Conservation (phyloP, 2,888 invertebrate species). For the Caenorhabditis sp. region DNA sequence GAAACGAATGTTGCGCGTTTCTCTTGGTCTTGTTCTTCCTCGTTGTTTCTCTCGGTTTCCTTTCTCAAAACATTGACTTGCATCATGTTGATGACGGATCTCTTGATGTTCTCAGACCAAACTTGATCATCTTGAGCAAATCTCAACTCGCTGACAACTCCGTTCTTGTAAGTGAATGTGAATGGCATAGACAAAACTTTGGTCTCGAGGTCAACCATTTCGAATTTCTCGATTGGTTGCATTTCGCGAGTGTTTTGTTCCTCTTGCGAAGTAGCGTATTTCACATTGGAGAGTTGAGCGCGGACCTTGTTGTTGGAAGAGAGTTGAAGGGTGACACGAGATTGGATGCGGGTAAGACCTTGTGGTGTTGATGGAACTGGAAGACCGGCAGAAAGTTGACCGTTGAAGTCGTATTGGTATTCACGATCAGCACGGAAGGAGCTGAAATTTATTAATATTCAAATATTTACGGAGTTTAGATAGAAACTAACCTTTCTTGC, state of each 20-base stretch:
- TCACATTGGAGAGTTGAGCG: constrained; percentile 44
- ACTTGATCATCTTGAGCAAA: constrained; percentile 52
- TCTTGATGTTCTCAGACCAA: constrained; percentile 68
- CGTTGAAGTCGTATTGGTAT: constrained; percentile 50
- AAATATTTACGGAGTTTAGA: background rate
- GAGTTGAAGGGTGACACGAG: constrained; percentile 53
- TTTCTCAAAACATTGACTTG: constrained; percentile 55
- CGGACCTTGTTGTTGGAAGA: constrained; percentile 42
- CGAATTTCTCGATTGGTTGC: constrained; percentile 41
- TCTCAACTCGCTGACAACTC: constrained; percentile 45
- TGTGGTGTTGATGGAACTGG: constrained; percentile 56
- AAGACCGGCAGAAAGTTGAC: constrained; percentile 59
- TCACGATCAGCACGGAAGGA: constrained; percentile 48
- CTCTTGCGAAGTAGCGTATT: constrained; percentile 47
- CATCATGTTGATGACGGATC: constrained; percentile 65
- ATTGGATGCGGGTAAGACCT: constrained; percentile 56
- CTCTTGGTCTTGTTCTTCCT: constrained; percentile 26
- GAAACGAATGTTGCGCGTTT: constrained; percentile 33
- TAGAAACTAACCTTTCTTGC: constrained; percentile 5
- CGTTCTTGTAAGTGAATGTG: constrained; percentile 46
- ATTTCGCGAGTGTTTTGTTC: constrained; percentile 35
- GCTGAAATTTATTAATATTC: constrained; percentile 9
- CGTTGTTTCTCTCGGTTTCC: constrained; percentile 16
- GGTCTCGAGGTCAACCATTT: constrained; percentile 29
- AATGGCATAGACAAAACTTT: constrained; percentile 43